Evolutionary conservation across 2,113 vertebrate genomes (phyloP).

Genomic region (Trogon surrucura): DNA sequence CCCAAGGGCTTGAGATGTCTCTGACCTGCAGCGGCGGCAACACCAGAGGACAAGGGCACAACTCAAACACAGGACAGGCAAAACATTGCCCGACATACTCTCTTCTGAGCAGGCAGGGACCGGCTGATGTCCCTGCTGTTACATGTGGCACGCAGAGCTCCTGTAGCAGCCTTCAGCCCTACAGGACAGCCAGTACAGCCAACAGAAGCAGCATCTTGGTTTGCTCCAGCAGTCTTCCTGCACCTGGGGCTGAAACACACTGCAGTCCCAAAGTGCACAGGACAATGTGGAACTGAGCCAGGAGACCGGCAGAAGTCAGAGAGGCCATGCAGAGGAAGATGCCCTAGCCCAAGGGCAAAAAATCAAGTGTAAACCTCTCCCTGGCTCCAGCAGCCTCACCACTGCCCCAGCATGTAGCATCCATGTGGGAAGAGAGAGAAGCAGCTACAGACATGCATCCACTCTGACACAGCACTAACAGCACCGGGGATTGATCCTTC

Average conservation of each 20-base stretch:
- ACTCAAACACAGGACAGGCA: accelerated
- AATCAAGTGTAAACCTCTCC: accelerated
- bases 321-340: neutral
- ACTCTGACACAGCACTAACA: neutral
- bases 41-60: neutral
- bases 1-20: neutral
- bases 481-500: neutral
- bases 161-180: neutral
- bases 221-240: neutral
- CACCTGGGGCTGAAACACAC: neutral
- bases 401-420: neutral
- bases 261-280: neutral
- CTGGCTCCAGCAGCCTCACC: neutral
- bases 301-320: neutral
- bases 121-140: neutral
- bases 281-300: neutral
- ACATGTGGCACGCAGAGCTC: accelerated
- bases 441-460: accelerated
- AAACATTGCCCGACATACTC: neutral
- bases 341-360: neutral
- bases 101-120: neutral
- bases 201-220: neutral
- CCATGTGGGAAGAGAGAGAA: neutral
- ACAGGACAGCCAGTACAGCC: neutral
- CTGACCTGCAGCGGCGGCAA: neutral